Percentiles rank a stretch among this genome's conserved stretches.
phyloP scores from a whole-genome alignment of 2,888 invertebrate genomes.

The Trissoscelio sp. region DNA sequence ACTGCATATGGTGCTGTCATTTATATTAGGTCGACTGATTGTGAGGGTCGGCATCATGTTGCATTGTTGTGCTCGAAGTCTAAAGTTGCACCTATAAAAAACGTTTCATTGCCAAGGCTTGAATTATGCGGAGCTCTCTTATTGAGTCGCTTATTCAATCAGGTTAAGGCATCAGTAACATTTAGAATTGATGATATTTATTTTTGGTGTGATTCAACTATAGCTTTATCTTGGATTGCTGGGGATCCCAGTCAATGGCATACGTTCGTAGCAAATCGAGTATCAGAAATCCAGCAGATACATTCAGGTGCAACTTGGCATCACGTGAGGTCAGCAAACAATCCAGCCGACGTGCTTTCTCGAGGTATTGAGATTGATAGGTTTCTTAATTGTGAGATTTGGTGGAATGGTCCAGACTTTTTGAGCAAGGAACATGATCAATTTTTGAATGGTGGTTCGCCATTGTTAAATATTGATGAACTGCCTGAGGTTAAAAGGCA shows the following conservation, averaged over 20 bases:
- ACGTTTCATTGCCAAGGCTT: conserved; percentile 19
- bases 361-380: neutral
- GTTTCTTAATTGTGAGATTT: neutral
- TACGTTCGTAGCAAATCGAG: conserved; percentile 53
- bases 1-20: conserved; percentile 7
- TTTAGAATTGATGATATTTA: conserved; percentile 12
- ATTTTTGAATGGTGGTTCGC: neutral
- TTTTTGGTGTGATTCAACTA: conserved; percentile 55
- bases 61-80: conserved; percentile 36
- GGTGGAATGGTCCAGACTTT: conserved; percentile 11
- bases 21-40: conserved; percentile 5
- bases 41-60: neutral
- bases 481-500: conserved; percentile 5
- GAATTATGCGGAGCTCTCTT: conserved; percentile 29
- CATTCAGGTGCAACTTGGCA: neutral
- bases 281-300: neutral
- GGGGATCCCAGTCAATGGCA: conserved; percentile 18
- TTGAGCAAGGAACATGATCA: neutral
- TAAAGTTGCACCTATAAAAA: conserved; percentile 29
- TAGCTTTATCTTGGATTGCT: conserved; percentile 41
- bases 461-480: neutral
- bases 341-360: conserved; percentile 2
- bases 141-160: neutral
- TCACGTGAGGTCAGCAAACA: neutral
- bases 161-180: neutral